Evolutionary conservation across 2,888 invertebrate genomes (phyloP), one percentile per base, ranked within the genome.

Genomic region (Frankliniella fusca): DNA sequence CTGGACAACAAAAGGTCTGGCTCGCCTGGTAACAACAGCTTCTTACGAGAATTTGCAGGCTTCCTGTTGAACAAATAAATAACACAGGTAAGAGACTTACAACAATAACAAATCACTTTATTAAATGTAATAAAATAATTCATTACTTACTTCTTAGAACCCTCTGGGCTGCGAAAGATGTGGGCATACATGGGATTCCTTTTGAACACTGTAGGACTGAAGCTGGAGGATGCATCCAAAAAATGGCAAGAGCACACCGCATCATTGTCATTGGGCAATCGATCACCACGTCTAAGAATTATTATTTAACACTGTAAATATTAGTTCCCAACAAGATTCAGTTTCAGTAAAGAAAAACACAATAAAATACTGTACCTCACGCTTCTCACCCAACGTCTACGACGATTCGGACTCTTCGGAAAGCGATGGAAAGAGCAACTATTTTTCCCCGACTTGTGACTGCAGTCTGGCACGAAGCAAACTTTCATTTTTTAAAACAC

Each of bases 31-130:
- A 1, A 54, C 54, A 54, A 54, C 54, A 54, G 54, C 54, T 54
- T 54, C 8, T 54, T 54, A 54, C 54, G 54, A 54, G 54, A 11
- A 54, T 7, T 54, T 54, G 54, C 54, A 54, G 54, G 54, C 54
- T 54, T 54, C 54, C 54, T 54, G 54, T 54, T 54, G 54, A 54
- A 54, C 54, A 54, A 54, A 54, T 54, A 54, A 54, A 54, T 54
- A 15, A 54, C 54, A 54, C 54, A 54, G 54, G 11, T 54, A 7
- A 54, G 54, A 54, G 54, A 54, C 54, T 54, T 54, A 54, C 11
- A 54, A 54, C 54, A 54, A 54, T 11, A 54, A 3, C 54, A 54
- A 54, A 3, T 54, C 54, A 54, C 54, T 15, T 54, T 54, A 54
- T 1, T 54, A 7, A 54, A 54, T 54, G 54, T 1, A 3, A 54